These are phyloP conservation scores for Herpailurus yagouaroundi DNA, from an alignment of 2,113 vertebrate genomes.

Conservation along the genomic window DNA sequence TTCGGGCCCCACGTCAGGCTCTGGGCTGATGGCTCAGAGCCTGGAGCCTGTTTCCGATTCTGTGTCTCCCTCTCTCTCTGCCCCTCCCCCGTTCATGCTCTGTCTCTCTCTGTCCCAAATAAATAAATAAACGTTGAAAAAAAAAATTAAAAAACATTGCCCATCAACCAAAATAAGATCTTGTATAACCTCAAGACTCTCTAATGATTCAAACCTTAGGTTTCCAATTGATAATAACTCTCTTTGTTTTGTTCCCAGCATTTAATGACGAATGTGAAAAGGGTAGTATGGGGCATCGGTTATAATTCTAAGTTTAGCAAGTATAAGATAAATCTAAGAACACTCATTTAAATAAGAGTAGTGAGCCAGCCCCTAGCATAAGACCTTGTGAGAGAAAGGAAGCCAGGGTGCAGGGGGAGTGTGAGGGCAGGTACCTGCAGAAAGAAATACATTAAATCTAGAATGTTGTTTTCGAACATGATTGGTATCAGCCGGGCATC, in stretches of 20 bases:
- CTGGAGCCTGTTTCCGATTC: no score
- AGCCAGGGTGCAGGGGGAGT: neutral
- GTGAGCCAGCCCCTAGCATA: neutral
- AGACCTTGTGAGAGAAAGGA: constrained; percentile 23
- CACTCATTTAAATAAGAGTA: neutral
- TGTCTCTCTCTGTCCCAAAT: no score
- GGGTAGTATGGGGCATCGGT: neutral
- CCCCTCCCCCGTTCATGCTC: no score
- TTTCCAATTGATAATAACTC: neutral
- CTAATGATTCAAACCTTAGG: neutral
- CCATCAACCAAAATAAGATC: neutral
- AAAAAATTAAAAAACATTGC: neutral
- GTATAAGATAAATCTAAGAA: neutral
- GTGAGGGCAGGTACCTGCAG: neutral
- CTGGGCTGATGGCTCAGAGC: no score
- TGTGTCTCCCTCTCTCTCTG: no score
- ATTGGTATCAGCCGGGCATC: neutral
- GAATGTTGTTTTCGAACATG: constrained; percentile 22
- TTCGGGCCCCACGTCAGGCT: no score
- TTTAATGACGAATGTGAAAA: neutral
- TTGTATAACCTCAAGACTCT: neutral
- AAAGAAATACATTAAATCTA: constrained; percentile 32
- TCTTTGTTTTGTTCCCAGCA: neutral
- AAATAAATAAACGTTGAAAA: no score
- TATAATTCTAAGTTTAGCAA: constrained; percentile 16